Evolutionary conservation across 2,888 invertebrate species (phyloP), one percentile per base, ranked within the genome.

Genomic region (Caenorhabditis auriculariae): DNA sequence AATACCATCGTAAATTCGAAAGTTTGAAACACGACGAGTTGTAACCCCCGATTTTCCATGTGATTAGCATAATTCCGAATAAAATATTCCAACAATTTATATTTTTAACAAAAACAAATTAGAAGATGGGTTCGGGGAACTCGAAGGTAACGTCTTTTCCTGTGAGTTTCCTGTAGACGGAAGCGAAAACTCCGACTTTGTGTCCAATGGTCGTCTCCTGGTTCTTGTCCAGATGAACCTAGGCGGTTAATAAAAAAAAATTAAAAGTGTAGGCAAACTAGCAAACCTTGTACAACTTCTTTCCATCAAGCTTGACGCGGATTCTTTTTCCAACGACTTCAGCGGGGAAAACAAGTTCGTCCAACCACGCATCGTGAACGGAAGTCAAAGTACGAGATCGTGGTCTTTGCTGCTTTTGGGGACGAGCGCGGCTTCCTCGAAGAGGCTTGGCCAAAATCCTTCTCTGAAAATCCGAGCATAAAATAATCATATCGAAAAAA

Each of bases 201-300:
- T 96, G 96, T 87, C 96, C 98, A 85, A 98, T 93, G 77, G 93
- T 95, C 65, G 95, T 96, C 86, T 95, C 95, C 84, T 96, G 94
- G 84, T 89, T 91, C 86, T 95, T 96, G 85, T 95, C 94, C 82
- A 98, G 87, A 58, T 80, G 80, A 53, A 78, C 72, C 73, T 73
- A 44, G 29, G 65, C n/a, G 17, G 35, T 12, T 17, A 58, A 15
- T 35, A 39, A 17, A 21, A 38, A 19, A 15, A 23, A 3, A 37
- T 41, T 37, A 23, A 15, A 3, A 35, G 35, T 35, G n/a, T n/a
- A 35, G 12, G 12, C 35, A 15, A 35, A n/a, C 12, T n/a, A 28
- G 47, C 50, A 4, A 5, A 71, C 73, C 86, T 98, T 98, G 83
- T 92, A 91, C 69, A 98, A 87, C 82, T 94, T 90, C 44, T 92